These are phyloP conservation scores for Melipona bicolor DNA, from an alignment of 2,888 invertebrate genomes.

Conservation along the genomic window DNA sequence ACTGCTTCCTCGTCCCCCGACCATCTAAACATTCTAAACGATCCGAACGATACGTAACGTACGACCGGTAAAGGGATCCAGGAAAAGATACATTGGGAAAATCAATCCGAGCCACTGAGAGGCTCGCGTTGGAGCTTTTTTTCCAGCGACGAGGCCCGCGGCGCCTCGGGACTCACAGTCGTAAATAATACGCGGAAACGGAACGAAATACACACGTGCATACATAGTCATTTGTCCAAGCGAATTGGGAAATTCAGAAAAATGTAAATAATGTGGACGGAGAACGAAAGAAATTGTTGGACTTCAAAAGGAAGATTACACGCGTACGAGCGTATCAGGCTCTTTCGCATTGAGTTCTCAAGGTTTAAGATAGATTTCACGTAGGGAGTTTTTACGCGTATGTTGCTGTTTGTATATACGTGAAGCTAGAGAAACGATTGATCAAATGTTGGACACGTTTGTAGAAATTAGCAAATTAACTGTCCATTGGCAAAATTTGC, in stretches of 20 bases:
- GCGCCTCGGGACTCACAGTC: constrained; percentile 14
- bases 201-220: background rate
- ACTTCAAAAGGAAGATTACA: background rate
- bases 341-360: background rate
- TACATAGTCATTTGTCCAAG: too few species aligned
- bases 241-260: background rate
- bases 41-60: constrained; percentile 71
- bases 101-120: constrained; percentile 33
- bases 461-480: too few species aligned
- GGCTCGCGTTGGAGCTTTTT: background rate
- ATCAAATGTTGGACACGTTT: background rate
- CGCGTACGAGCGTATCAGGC: too few species aligned
- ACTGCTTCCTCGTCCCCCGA: background rate
- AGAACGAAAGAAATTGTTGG: constrained; percentile 5
- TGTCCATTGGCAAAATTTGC: too few species aligned
- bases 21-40: constrained; percentile 20
- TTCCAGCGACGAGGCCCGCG: background rate
- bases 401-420: too few species aligned
- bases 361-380: background rate
- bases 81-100: constrained; percentile 45
- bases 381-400: background rate
- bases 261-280: constrained; percentile 11
- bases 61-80: constrained; percentile 57
- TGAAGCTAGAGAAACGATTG: background rate
- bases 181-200: constrained; percentile 28